phyloP scores from a whole-genome alignment of 2,888 invertebrate genomes.

The Belgica antarctica region DNA sequence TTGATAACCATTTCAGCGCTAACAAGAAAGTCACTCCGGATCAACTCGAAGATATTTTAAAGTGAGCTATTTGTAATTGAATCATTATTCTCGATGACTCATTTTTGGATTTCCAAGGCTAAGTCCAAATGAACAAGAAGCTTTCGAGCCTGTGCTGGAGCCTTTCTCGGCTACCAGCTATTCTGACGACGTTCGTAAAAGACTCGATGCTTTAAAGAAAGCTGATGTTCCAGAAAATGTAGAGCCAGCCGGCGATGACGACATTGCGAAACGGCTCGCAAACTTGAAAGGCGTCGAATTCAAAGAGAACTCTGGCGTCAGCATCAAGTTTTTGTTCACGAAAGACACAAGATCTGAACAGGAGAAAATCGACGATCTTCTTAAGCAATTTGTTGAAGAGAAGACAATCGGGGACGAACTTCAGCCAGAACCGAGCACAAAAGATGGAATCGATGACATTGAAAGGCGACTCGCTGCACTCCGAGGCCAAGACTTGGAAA shows the following conservation, averaged over 20 bases:
- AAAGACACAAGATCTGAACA: constrained; percentile 66
- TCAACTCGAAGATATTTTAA: constrained; percentile 4
- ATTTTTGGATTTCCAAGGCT: background rate
- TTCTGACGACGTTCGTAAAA: constrained; percentile 65
- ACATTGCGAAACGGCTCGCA: constrained; percentile 65
- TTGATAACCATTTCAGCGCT: background rate
- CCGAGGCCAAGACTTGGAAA: constrained; percentile 53
- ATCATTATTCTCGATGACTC: background rate
- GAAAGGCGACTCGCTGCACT: constrained; percentile 58
- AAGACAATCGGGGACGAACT: constrained; percentile 57
- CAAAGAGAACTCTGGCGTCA: constrained; percentile 51
- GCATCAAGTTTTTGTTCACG: constrained; percentile 52
- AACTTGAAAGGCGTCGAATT: constrained; percentile 62
- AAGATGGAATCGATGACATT: constrained; percentile 57
- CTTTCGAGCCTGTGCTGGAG: constrained; percentile 47
- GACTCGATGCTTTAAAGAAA: constrained; percentile 67
- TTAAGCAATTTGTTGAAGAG: constrained; percentile 59
- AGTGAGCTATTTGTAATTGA: background rate
- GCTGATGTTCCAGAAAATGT: constrained; percentile 53
- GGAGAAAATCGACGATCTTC: constrained; percentile 69
- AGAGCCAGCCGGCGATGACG: constrained; percentile 60
- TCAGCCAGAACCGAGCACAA: constrained; percentile 54
- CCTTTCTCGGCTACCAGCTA: constrained; percentile 55
- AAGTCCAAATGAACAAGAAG: constrained; percentile 18
- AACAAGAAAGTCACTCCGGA: background rate